Evolutionary conservation across 2,888 invertebrate genomes (phyloP), one percentile per base, ranked within the genome.

Genomic region (Scaptomyza cyrtandrae): DNA sequence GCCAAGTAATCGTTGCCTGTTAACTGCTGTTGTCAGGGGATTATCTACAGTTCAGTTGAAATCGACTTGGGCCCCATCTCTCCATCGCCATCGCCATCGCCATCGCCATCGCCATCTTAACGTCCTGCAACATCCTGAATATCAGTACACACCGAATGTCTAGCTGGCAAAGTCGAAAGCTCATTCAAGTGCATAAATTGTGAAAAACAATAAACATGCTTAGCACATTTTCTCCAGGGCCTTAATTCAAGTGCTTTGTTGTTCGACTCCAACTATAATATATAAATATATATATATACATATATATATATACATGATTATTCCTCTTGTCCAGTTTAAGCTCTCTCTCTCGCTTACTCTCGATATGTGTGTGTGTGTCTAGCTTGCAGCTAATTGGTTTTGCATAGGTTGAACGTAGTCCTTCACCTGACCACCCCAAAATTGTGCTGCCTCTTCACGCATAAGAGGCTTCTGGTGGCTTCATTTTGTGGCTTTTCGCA

Each of bases 21-120:
- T 86, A 86, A 86, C 89, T 86, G 88, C 86, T 85, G 89, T 89
- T 89, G 88, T 89, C 82, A 84, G 88, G 89, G 86, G 85, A 89
- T 86, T 86, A 86, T 87, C 89, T 77, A 85, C 82, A 89, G 82
- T 89, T 89, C 78, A 76, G 75, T 87, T 83, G 71, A 83, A 84
- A 86, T 86, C 80, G 70, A 76, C 86, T 70, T 70, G 64, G 57
- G 59, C 50, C 37, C 43, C 49, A 55, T 59, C 54, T 56, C 59
- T 35, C n/a, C n/a, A n/a, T n/a, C 37, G 13, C 48, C 48, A 48
- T 56, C 59, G 29, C 31, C 2, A 10, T n/a, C 37, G 11, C 48
- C 48, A 24, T 7, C 37, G 2, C 37, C 37, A 37, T 39, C 33
- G 2, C 33, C 6, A 6, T 31, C 29, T 31, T 11, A 53, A 39